phyloP scores from a whole-genome alignment of 2,113 vertebrate species.

The Callipepla squamata region DNA sequence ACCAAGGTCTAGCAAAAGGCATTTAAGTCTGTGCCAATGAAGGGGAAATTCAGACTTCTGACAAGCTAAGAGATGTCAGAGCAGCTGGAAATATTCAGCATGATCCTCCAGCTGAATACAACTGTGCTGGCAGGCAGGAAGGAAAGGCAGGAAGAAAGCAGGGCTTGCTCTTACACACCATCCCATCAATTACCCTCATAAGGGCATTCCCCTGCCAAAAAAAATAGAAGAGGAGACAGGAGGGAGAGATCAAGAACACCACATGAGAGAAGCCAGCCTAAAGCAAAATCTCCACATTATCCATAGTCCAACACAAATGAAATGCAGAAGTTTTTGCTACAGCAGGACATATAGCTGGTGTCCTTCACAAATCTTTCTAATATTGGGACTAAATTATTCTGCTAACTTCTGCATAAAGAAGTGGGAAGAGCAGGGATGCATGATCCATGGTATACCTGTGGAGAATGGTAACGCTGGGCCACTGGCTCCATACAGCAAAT shows the following conservation, averaged over 20 bases:
- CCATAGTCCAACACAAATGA: conserved; percentile 14
- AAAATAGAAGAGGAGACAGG: conserved; percentile 22
- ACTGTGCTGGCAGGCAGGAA: conserved; percentile 36
- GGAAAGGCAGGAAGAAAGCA: conserved; percentile 52
- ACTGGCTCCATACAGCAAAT: not conserved
- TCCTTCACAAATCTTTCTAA: conserved; percentile 4
- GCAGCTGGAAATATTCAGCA: conserved; percentile 46
- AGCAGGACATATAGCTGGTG: not conserved
- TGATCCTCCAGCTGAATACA: conserved; percentile 33
- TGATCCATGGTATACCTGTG: not conserved
- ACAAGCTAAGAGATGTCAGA: conserved; percentile 37
- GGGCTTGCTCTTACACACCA: conserved; percentile 21
- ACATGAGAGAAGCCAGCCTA: conserved; percentile 45
- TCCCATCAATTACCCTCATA: conserved; percentile 15
- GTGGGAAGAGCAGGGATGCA: not conserved
- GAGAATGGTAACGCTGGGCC: not conserved
- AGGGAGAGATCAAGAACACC: conserved; percentile 46
- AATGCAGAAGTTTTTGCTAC: not conserved
- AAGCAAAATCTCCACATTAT: not conserved
- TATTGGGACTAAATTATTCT: not conserved
- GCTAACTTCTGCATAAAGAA: not conserved
- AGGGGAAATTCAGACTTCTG: conserved; percentile 41
- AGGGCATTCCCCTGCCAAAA: conserved; percentile 25
- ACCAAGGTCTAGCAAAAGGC: conserved; percentile 48
- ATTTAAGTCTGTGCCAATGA: conserved; percentile 5